These are phyloP conservation scores for Squalus acanthias DNA, from an alignment of 2,797 vertebrate species.

Conservation along the genomic window DNA sequence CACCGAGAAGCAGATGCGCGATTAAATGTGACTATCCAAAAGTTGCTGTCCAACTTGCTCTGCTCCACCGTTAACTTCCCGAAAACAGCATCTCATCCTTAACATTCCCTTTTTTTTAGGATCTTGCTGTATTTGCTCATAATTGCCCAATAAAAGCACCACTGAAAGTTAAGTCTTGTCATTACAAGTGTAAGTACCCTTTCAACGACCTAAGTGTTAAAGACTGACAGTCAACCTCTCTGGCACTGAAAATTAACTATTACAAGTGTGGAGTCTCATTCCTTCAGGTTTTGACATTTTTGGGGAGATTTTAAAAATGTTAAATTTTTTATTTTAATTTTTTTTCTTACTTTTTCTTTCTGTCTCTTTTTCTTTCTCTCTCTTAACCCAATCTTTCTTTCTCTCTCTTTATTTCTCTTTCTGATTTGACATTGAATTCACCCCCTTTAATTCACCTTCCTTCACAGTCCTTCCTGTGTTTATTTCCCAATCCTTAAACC, in stretches of 20 bases:
- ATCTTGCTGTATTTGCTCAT: neutral
- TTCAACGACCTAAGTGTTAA: no score
- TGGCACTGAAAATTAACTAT: no score
- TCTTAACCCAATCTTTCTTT: no score
- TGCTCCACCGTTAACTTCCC: neutral
- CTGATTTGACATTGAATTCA: neutral
- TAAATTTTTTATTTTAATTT: no score
- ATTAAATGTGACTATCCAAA: neutral
- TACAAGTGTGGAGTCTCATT: no score
- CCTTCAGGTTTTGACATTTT: no score
- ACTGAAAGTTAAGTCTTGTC: neutral
- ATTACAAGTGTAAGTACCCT: no score
- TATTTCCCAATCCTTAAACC: neutral
- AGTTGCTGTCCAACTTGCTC: no score
- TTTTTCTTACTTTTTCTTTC: no score
- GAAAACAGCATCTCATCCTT: neutral
- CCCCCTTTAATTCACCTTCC: neutral
- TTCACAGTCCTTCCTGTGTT: neutral
- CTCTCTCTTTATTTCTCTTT: neutral
- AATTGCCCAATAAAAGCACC: neutral
- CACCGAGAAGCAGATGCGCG: neutral
- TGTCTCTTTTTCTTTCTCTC: no score
- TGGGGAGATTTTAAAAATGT: no score
- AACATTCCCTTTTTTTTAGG: neutral
- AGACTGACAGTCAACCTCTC: no score